Conservation (phyloP, 2,797 vertebrate genomes). For the Leontopithecus rosalia region DNA sequence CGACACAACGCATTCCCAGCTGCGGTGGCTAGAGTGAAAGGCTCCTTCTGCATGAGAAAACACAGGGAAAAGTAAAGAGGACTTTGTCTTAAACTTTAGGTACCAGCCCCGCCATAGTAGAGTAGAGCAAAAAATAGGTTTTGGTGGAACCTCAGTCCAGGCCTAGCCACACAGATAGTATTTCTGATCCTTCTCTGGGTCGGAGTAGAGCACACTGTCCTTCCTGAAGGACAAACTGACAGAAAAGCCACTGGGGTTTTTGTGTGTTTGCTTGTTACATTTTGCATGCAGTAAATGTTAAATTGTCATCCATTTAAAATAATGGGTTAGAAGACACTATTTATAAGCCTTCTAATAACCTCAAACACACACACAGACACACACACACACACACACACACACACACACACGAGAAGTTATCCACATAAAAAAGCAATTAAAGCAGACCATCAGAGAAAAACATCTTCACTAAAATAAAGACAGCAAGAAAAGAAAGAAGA, state of each 20-base stretch:
- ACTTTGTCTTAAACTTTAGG: neutral
- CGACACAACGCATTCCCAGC: neutral
- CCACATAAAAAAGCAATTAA: neutral
- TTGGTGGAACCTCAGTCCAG: neutral
- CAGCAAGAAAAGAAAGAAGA: neutral
- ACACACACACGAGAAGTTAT: neutral
- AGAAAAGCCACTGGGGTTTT: neutral
- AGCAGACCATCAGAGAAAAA: neutral
- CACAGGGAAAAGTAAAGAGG: neutral
- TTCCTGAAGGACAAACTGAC: neutral
- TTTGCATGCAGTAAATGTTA: neutral
- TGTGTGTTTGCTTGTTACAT: neutral
- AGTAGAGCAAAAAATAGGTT: no score
- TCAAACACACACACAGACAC: no score
- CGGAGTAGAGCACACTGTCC: no score
- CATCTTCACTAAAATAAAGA: neutral
- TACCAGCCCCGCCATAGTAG: no score
- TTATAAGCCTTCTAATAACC: neutral
- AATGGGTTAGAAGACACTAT: neutral
- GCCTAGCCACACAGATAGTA: neutral
- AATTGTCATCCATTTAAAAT: neutral
- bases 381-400: no score
- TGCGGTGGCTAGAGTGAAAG: neutral
- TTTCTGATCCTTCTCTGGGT: neutral
- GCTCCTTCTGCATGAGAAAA: neutral